These are phyloP conservation scores for Crotalus helleri DNA, from an alignment of 2,113 vertebrate species.

Conservation along the genomic window DNA sequence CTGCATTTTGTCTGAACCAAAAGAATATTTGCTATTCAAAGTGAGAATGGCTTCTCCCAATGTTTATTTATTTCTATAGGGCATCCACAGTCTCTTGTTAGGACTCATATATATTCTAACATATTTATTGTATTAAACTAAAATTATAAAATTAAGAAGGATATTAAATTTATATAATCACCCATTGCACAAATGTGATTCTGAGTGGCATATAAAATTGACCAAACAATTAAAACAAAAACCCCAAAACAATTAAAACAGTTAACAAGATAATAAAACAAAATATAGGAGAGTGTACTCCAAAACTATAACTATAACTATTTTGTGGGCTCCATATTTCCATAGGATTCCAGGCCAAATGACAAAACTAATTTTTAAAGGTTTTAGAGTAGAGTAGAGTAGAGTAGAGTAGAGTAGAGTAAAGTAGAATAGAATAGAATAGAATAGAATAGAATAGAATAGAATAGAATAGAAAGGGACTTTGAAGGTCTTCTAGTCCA, in stretches of 20 bases:
- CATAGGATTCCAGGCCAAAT: neutral
- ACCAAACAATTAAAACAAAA: neutral
- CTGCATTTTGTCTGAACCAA: neutral
- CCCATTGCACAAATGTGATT: neutral
- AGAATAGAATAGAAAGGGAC: too few relatives aligned
- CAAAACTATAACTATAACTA: neutral
- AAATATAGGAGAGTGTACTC: neutral
- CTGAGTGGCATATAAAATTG: neutral
- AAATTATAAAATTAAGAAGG: neutral
- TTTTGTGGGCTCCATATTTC: neutral
- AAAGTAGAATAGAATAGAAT: accelerated
- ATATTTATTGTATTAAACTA: neutral
- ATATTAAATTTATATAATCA: neutral
- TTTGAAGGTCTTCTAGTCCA: too few relatives aligned
- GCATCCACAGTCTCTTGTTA: neutral
- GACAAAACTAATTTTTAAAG: neutral
- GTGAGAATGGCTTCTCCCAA: neutral
- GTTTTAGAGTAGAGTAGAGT: too few relatives aligned
- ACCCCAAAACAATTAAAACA: neutral
- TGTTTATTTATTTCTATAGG: neutral
- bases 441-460: too few relatives aligned
- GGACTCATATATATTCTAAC: neutral
- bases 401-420: too few relatives aligned
- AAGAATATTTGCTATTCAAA: neutral
- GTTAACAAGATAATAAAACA: neutral